Conservation (phyloP, 2,797 vertebrate genomes). For the Anas flavirostris region DNA sequence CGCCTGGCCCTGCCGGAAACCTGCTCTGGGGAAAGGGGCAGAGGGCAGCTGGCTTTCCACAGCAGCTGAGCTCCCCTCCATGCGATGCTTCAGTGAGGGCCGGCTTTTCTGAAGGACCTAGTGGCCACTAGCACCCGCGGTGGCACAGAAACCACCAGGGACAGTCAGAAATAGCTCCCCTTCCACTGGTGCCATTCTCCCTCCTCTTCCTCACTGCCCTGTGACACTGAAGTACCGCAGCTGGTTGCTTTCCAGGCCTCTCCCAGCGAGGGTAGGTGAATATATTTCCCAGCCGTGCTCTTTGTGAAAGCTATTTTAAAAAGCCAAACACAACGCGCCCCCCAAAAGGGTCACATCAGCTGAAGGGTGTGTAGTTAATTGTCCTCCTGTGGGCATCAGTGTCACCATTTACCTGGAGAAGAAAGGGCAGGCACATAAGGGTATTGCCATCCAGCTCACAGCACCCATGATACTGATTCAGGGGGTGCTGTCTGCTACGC, state of each 20-base stretch:
- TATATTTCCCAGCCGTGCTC: background rate
- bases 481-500: background rate
- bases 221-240: background rate
- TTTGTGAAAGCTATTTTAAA: background rate
- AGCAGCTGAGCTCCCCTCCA: background rate
- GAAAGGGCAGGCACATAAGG: accelerated
- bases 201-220: background rate
- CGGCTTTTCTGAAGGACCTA: background rate
- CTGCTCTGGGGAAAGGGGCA: background rate
- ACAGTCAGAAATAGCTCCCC: background rate
- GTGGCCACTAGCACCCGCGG: background rate
- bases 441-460: accelerated
- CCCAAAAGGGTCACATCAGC: accelerated
- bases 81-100: accelerated
- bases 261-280: accelerated
- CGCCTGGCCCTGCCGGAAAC: background rate
- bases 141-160: background rate
- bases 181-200: background rate
- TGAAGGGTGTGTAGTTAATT: background rate
- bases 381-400: background rate
- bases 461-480: accelerated
- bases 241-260: background rate
- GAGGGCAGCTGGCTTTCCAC: background rate
- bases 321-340: background rate
- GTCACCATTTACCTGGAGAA: background rate